Evolutionary conservation across 2,797 vertebrate species (phyloP).

Genomic region (Naso thynnoides): DNA sequence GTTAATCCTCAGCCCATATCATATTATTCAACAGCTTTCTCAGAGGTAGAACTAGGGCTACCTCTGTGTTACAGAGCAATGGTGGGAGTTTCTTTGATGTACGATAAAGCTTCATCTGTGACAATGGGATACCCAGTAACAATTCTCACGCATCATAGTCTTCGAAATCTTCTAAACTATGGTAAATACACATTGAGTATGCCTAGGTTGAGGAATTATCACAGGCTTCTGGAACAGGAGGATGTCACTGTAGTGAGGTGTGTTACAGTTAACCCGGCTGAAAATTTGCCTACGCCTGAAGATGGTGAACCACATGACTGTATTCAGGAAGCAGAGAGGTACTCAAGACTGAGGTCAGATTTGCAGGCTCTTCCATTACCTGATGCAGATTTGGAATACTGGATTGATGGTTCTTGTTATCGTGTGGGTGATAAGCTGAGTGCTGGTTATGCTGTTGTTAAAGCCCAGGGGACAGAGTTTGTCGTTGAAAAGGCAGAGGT

Average conservation of each 20-base stretch:
- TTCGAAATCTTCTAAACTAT: constrained; percentile 14
- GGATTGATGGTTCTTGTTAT: background rate
- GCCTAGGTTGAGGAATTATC: background rate
- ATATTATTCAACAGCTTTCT: constrained; percentile 33
- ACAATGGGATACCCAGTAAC: constrained; percentile 30
- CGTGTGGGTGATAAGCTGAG: background rate
- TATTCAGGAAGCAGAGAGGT: constrained; percentile 16
- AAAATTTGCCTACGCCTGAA: background rate
- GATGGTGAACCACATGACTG: constrained; percentile 39
- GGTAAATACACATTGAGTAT: constrained; percentile 17
- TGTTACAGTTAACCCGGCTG: constrained; percentile 17
- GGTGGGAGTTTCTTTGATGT: constrained; percentile 18
- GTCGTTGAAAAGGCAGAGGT: background rate
- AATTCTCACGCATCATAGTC: constrained; percentile 28
- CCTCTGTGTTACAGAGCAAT: constrained; percentile 38
- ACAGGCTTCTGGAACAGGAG: background rate
- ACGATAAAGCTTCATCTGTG: constrained; percentile 15
- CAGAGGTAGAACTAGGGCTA: constrained; percentile 20
- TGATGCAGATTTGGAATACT: background rate
- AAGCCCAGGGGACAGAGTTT: background rate
- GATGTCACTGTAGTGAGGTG: constrained; percentile 10
- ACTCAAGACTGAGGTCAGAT: constrained; percentile 1
- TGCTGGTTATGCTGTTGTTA: background rate
- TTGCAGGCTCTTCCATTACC: constrained; percentile 8
- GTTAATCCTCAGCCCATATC: constrained; percentile 26